Base-by-base conservation (phyloP, 2,888 invertebrate genomes). In the Acleris laterana region DNA sequence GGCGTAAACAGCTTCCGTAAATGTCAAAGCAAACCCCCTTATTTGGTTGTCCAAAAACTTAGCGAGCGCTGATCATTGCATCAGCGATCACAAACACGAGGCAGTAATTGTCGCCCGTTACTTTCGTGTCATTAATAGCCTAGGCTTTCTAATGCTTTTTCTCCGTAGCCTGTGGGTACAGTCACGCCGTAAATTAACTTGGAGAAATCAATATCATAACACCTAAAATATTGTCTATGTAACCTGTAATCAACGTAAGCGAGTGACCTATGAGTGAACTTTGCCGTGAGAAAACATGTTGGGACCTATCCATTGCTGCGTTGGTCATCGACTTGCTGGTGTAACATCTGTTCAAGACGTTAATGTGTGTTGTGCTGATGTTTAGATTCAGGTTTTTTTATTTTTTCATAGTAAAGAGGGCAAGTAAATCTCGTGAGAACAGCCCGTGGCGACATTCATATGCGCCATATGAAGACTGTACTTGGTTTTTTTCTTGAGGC, bases 201-300 rank as follows among this genome's bases (percentile, higher is more conserved):
- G 59, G 76, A 84, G 85, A 85, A 87, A 87, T 87, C 87, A 87
- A 88, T 88, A 87, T 81, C 78, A 78, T 77, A 73, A 73, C 75
- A 70, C 73, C 77, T 84, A 82, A 85, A 84, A 85, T 85, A 85
- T 83, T 84, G 83, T 80, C 79, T 75, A 75, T 68, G 68, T 63
- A 82, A 79, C 83, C 82, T 77, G 75, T 82, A 84, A 85, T 79
- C 76, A 76, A 38, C 62, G 60, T 64, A 61, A 68, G 71, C 70
- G 70, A 75, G 74, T 78, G 78, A 80, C 77, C 80, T 74, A 58
- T 68, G 28, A 49, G 44, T 69, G 62, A 64, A 68, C 55, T 49
- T 63, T 49, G 60, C 53, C 20, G 5, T 38, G 28, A 16, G 19
- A 50, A 11, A 11, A 51, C 48, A 3, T 25, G 2, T 20, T n/a